phyloP scores from a whole-genome alignment of 2,113 vertebrate genomes.

The Cololabis saira region DNA sequence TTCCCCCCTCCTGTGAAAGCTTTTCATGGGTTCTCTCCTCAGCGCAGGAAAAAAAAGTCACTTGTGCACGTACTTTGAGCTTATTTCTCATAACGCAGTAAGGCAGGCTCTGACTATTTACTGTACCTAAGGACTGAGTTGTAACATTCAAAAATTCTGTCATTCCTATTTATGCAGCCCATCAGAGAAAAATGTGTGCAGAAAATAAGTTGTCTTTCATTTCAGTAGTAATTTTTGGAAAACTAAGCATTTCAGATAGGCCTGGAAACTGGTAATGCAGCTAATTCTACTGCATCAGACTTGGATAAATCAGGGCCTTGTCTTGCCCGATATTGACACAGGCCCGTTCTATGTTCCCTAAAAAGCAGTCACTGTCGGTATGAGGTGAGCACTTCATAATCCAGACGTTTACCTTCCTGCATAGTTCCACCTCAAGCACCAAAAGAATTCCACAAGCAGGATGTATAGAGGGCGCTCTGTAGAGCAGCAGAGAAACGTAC shows the following conservation, averaged over 20 bases:
- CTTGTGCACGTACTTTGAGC: not conserved
- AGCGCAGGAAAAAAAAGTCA: conserved; percentile 23
- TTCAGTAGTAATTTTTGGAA: conserved; percentile 19
- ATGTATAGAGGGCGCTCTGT: conserved; percentile 61
- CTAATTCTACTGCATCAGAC: conserved; percentile 41
- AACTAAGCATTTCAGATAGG: conserved; percentile 30
- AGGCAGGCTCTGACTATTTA: too few relatives aligned
- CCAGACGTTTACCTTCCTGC: conserved; percentile 46
- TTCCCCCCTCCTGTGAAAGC: conserved; percentile 29
- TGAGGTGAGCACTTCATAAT: conserved; percentile 46
- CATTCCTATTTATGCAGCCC: not conserved
- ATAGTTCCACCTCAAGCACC: conserved; percentile 27
- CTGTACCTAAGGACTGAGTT: conserved; percentile 20
- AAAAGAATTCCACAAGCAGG: conserved; percentile 40
- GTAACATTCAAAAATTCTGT: conserved; percentile 7
- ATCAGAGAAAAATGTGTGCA: conserved; percentile 1
- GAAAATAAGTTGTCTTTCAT: conserved; percentile 18
- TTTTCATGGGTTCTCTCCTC: conserved; percentile 26
- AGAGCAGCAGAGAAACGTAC: conserved; percentile 7
- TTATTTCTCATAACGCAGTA: too few relatives aligned
- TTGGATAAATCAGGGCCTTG: conserved; percentile 63
- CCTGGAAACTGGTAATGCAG: conserved; percentile 34
- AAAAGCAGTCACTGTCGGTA: conserved; percentile 60
- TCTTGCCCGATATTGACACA: conserved; percentile 61
- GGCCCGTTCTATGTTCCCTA: conserved; percentile 48